A percentile compares a stretch with the other conserved stretches of the same genome.
Conservation (phyloP, 2,113 vertebrate genomes). For the Pangasianodon hypophthalmus region DNA sequence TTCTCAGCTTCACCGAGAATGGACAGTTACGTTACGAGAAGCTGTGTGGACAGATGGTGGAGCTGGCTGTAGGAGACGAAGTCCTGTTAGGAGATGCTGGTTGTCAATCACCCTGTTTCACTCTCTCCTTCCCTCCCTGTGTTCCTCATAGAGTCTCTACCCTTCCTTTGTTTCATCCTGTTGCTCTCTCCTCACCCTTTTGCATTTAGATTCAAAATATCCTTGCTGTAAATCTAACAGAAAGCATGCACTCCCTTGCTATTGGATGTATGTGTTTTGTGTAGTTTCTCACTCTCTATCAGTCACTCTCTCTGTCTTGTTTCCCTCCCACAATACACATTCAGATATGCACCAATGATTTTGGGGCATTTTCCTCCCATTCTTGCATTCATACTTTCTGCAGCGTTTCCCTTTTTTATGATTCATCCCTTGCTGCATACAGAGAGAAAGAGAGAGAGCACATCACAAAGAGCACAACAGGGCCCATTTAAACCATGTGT, state of each 20-base stretch:
- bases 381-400: neutral
- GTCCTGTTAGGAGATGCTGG: neutral
- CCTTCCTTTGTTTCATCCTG: conserved; percentile 47
- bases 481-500: conserved; percentile 39
- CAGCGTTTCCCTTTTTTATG: conserved; percentile 26
- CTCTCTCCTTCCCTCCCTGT: conserved; percentile 19
- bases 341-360: neutral
- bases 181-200: conserved; percentile 36
- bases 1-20: conserved; percentile 11
- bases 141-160: conserved; percentile 19
- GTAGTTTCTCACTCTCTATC: neutral
- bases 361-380: neutral
- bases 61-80: neutral
- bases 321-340: conserved; percentile 9
- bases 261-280: conserved; percentile 30
- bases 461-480: conserved; percentile 22
- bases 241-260: conserved; percentile 53
- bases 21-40: neutral
- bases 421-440: neutral
- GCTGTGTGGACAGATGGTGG: neutral
- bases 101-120: conserved; percentile 4
- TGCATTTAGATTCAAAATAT: conserved; percentile 50
- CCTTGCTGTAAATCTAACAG: conserved; percentile 54
- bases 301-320: neutral
- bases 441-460: neutral